These are phyloP conservation scores for Zapus hudsonius DNA, from an alignment of 2,113 vertebrate genomes.

Conservation along the genomic window DNA sequence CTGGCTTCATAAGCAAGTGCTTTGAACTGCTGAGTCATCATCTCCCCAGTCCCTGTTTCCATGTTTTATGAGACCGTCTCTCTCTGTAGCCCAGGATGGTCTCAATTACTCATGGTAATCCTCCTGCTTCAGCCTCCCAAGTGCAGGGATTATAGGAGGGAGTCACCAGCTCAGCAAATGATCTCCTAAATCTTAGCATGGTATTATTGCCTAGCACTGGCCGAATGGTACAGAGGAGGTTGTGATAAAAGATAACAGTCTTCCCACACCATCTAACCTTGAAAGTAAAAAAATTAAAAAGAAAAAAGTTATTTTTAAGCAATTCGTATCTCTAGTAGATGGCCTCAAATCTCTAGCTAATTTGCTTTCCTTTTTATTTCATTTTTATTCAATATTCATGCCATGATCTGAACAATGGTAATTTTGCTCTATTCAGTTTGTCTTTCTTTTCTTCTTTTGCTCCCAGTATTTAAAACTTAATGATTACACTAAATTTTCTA, in stretches of 20 bases:
- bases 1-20: no score
- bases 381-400: not conserved
- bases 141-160: no score
- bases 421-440: not conserved
- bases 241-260: not conserved
- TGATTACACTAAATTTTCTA: not conserved
- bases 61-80: no score
- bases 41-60: no score
- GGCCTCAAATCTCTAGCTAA: not conserved
- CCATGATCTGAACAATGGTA: not conserved
- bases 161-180: no score
- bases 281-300: not conserved
- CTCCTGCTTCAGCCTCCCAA: no score
- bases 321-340: not conserved
- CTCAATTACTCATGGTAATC: no score
- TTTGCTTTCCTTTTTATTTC: not conserved
- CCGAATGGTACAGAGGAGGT: not conserved
- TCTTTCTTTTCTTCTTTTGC: not conserved
- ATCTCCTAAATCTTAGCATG: no score
- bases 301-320: no score
- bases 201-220: not conserved
- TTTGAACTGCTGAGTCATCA: no score
- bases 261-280: not conserved
- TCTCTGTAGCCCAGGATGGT: no score
- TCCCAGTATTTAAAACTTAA: not conserved